Evolutionary conservation across 2,888 invertebrate species (phyloP), one percentile per base, ranked within the genome.

Genomic region (Bombyx huttoni): DNA sequence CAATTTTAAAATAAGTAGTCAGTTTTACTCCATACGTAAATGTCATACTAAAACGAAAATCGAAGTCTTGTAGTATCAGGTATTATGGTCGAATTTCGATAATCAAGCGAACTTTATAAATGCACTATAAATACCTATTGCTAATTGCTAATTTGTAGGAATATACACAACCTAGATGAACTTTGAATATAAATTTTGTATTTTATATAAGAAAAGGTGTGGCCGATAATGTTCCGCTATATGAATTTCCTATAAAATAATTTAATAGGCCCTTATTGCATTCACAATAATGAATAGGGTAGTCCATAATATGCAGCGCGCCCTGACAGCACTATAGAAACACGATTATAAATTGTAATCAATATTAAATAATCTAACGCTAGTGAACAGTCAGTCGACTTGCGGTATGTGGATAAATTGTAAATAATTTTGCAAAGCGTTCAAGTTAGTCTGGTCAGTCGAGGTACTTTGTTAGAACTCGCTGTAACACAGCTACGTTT

Each of bases 291-390:
- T 47, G 13, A 13, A 40, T 40, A 40, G 40, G 40, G 40, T 40
- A 40, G 40, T 7, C 40, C 13, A 49, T 46, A 49, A 52, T 50
- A 48, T 48, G 46, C 33, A 34, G 8, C 24, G 40, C 34, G 33
- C 24, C 49, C 33, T 46, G 33, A 13, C 47, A 49, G 47, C 47
- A 47, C 49, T 8, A 45, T 51, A 50, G 47, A 50, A 52, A 52
- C 53, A 48, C 54, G 58, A 60, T 63, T 61, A 60, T 68, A 66
- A 70, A 68, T 65, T 69, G 59, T 63, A 62, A 64, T 68, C 60
- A 63, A 59, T 57, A 59, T 49, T 56, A 57, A 60, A 40, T 40
- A 10, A 40, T 40, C 40, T 40, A 40, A 40, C 40, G 40, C 52
- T 35, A 53, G 51, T 51, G 40, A 5, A 40, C 40, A 40, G 40